Evolutionary conservation across 1,140 invertebrate species (phyloP).

Genomic region (Drosophila baimaii): DNA sequence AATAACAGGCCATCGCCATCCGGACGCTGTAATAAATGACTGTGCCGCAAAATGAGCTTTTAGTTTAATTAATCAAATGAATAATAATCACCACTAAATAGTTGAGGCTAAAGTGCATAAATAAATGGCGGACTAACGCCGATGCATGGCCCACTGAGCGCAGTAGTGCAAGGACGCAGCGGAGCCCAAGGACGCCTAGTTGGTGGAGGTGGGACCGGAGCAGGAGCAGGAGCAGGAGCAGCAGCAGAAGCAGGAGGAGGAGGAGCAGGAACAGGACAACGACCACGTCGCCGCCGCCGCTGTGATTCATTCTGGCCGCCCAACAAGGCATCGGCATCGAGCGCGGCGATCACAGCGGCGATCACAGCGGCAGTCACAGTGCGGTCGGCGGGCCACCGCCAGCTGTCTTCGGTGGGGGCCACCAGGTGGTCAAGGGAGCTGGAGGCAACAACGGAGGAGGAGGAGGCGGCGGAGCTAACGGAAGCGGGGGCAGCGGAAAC

Average conservation of each 20-base stretch:
- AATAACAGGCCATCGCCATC: conserved; percentile 20
- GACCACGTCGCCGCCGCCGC: conserved; percentile 53
- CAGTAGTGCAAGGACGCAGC: conserved; percentile 17
- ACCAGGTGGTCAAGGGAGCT: conserved; percentile 8
- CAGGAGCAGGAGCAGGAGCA: background rate
- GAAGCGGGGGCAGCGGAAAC: conserved; percentile 13
- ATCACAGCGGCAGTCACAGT: conserved; percentile 48
- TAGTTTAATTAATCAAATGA: conserved; percentile 81
- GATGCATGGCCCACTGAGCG: conserved; percentile 63
- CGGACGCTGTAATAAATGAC: conserved; percentile 72
- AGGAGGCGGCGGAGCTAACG: conserved; percentile 15
- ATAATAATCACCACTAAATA: conserved; percentile 56
- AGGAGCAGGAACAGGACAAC: conserved; percentile 5
- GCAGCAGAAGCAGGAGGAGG: conserved; percentile 1
- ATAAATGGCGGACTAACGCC: conserved; percentile 42
- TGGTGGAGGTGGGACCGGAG: conserved; percentile 3
- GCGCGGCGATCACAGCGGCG: conserved; percentile 55
- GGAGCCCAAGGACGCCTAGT: conserved; percentile 22
- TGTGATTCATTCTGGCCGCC: conserved; percentile 84
- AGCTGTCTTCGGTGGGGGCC: conserved; percentile 21
- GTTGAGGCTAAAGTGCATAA: conserved; percentile 61
- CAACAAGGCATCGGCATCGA: conserved; percentile 75
- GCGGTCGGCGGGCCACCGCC: conserved; percentile 40
- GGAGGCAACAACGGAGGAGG: conserved; percentile 20
- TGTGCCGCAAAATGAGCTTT: conserved; percentile 78